Conservation (phyloP, 2,797 vertebrate species). For the Coccyzus lansbergi region DNA sequence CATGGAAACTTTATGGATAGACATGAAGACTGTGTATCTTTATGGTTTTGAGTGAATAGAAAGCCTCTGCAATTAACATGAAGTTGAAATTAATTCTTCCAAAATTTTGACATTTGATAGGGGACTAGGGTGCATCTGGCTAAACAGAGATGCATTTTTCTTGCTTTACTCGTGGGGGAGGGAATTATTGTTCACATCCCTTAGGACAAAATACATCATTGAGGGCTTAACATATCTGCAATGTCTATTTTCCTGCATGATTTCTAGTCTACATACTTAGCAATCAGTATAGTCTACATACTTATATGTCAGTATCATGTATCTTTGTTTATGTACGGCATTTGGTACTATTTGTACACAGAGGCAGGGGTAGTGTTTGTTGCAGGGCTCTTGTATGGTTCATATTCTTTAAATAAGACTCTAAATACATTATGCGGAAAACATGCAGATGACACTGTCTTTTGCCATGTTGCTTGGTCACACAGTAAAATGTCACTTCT, state of each 20-base stretch:
- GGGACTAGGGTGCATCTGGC: background rate
- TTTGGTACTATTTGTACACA: slow-evolving; percentile 62
- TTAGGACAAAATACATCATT: slow-evolving; percentile 18
- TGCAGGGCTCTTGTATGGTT: slow-evolving; percentile 43
- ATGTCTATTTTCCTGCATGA: slow-evolving; percentile 26
- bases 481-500: background rate
- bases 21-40: background rate
- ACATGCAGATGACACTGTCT: background rate
- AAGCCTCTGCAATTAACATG: background rate
- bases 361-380: slow-evolving; percentile 44
- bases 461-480: background rate
- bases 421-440: slow-evolving; percentile 54
- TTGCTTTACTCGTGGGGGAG: background rate
- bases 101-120: background rate
- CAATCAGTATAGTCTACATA: slow-evolving; percentile 50
- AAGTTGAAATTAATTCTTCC: background rate
- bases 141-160: background rate
- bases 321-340: slow-evolving; percentile 63
- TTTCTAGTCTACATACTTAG: slow-evolving; percentile 37
- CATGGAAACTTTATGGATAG: background rate
- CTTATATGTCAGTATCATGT: slow-evolving; percentile 55
- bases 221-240: slow-evolving; percentile 3
- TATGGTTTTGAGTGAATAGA: background rate
- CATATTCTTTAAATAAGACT: slow-evolving; percentile 65
- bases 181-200: background rate